Conservation (phyloP, 2,888 invertebrate genomes). For the Drosophila stalkeri region DNA sequence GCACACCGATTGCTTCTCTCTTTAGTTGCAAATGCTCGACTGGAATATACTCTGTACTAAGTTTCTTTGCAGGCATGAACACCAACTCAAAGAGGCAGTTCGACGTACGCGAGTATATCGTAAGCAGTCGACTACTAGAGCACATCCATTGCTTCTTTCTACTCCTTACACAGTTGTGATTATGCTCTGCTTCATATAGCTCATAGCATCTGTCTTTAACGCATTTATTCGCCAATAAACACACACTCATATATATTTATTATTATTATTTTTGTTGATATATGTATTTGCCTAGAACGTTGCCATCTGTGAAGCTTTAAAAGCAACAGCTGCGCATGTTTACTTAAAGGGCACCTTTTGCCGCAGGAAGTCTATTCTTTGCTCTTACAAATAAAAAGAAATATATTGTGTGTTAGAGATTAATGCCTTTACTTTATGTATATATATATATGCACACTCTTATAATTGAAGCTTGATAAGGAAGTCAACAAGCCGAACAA, state of each 20-base stretch:
- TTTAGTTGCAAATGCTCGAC: too few relatives aligned
- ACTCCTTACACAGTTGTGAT: background rate
- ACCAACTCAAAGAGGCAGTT: too few relatives aligned
- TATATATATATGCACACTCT: background rate
- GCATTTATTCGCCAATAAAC: background rate
- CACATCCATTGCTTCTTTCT: too few relatives aligned
- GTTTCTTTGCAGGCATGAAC: too few relatives aligned
- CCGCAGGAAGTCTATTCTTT: slow-evolving; percentile 53
- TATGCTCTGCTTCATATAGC: background rate
- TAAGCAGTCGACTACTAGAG: background rate
- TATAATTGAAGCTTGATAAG: slow-evolving; percentile 57
- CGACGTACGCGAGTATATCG: too few relatives aligned
- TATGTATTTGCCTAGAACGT: background rate
- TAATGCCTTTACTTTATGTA: slow-evolving; percentile 20
- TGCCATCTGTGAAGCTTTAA: slow-evolving; percentile 3
- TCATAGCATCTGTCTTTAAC: background rate
- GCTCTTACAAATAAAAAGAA: slow-evolving; percentile 40
- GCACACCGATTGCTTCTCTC: too few relatives aligned
- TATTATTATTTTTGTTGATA: background rate
- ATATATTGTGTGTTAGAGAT: slow-evolving; percentile 47
- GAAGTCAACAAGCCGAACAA: slow-evolving; percentile 4
- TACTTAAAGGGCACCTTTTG: slow-evolving; percentile 25
- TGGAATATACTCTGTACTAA: too few relatives aligned
- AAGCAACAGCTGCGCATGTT: slow-evolving; percentile 37
- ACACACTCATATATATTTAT: background rate